These are phyloP conservation scores for Lagopus muta DNA, from an alignment of 2,113 vertebrate genomes.

Conservation along the genomic window DNA sequence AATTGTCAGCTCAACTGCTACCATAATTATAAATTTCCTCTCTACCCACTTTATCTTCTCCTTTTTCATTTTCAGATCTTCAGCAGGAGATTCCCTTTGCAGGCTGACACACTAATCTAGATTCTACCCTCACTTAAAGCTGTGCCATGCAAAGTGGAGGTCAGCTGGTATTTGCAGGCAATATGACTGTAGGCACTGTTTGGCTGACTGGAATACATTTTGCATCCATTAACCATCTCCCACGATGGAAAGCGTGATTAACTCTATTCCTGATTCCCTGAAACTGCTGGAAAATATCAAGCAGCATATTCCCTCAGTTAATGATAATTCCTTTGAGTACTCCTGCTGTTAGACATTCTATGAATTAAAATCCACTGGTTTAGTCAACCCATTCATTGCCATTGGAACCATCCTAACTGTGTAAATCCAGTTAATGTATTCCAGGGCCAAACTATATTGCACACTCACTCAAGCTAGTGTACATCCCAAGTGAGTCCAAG, in stretches of 20 bases:
- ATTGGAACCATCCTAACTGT: background rate
- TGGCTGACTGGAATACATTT: background rate
- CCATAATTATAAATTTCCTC: background rate
- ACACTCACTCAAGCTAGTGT: background rate
- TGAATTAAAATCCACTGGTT: background rate
- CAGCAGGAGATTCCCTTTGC: background rate
- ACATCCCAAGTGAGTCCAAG: background rate
- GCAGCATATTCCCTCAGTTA: background rate
- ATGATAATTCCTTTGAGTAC: background rate
- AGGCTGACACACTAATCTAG: conserved; percentile 10
- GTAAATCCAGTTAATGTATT: background rate
- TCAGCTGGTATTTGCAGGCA: background rate
- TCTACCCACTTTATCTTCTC: background rate
- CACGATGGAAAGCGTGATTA: background rate
- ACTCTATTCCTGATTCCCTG: background rate
- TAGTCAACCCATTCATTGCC: background rate
- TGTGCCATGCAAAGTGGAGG: background rate
- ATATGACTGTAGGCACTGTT: background rate
- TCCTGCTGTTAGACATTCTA: background rate
- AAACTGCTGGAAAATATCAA: conserved; percentile 15
- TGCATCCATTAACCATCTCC: background rate
- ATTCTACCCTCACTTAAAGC: background rate
- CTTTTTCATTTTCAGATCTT: background rate
- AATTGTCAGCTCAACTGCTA: background rate
- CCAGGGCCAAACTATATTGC: background rate